Evolutionary conservation across 1,140 invertebrate species (phyloP).

Genomic region (Trissolcus basalis): DNA sequence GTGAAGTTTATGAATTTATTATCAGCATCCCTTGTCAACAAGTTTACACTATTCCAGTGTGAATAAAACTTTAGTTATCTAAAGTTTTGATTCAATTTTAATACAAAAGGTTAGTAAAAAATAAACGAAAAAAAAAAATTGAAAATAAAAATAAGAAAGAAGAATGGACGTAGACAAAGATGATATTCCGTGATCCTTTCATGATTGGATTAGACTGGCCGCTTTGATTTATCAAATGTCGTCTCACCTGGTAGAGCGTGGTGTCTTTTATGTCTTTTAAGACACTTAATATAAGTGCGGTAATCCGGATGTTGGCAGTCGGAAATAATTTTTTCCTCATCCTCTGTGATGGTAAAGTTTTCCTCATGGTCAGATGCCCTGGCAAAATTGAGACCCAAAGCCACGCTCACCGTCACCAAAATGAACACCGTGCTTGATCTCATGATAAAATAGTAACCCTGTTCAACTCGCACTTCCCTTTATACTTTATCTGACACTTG

Average conservation of each 20-base stretch:
- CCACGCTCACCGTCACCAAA: conserved; percentile 16
- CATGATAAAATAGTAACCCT: conserved; percentile 41
- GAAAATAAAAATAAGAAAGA: too few relatives aligned
- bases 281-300: conserved; percentile 69
- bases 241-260: conserved; percentile 13
- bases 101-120: too few relatives aligned
- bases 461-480: conserved; percentile 20
- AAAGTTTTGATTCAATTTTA: too few relatives aligned
- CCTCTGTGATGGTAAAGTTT: conserved; percentile 14
- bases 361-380: conserved; percentile 24
- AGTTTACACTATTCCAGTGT: too few relatives aligned
- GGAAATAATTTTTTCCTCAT: conserved; percentile 51
- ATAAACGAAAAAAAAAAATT: too few relatives aligned
- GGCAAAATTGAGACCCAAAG: conserved; percentile 6
- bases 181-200: too few relatives aligned
- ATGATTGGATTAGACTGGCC: too few relatives aligned
- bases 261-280: conserved; percentile 70
- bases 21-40: too few relatives aligned
- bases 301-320: conserved; percentile 70
- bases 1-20: too few relatives aligned
- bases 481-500: conserved; percentile 47
- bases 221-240: too few relatives aligned
- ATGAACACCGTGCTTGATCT: conserved; percentile 24
- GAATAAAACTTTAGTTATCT: too few relatives aligned
- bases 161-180: too few relatives aligned